These are phyloP conservation scores for Parelbella ahira DNA, from an alignment of 2,888 invertebrate genomes.

Conservation along the genomic window DNA sequence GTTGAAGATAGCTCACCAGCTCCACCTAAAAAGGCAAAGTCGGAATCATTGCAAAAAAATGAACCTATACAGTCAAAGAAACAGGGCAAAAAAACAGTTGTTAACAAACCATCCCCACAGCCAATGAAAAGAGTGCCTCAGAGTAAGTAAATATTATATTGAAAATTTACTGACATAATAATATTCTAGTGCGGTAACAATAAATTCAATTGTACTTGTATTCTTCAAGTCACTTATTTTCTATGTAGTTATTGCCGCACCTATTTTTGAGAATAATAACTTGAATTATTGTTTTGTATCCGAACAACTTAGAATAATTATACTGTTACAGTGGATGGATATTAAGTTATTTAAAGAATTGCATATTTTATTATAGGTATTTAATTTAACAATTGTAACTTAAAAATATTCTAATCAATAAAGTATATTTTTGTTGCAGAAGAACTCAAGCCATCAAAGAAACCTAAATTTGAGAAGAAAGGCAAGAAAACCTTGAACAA, in stretches of 20 bases:
- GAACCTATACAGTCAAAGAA: neutral
- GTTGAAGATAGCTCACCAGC: neutral
- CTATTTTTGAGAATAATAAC: no score
- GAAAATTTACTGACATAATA: neutral
- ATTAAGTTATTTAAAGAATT: no score
- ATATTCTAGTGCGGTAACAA: neutral
- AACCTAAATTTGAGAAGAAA: constrained; percentile 62
- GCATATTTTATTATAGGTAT: neutral
- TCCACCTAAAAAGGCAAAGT: constrained; percentile 22
- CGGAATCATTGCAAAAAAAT: neutral
- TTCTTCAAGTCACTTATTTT: no score
- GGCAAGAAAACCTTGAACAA: constrained; percentile 50
- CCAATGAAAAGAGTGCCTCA: constrained; percentile 26
- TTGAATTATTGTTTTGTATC: no score
- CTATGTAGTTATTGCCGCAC: no score
- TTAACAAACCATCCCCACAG: constrained; percentile 12
- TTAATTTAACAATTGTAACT: no score
- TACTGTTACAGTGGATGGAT: no score
- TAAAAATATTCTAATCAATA: no score
- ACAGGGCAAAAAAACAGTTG: constrained; percentile 1
- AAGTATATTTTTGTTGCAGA: constrained; percentile 46
- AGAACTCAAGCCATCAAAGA: constrained; percentile 42
- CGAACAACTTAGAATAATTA: no score
- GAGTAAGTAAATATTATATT: constrained; percentile 25
- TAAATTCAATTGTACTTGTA: neutral